Evolutionary conservation across 2,113 vertebrate species (phyloP), one percentile per base, ranked within the genome.

Genomic region (Coregonus clupeaformis): DNA sequence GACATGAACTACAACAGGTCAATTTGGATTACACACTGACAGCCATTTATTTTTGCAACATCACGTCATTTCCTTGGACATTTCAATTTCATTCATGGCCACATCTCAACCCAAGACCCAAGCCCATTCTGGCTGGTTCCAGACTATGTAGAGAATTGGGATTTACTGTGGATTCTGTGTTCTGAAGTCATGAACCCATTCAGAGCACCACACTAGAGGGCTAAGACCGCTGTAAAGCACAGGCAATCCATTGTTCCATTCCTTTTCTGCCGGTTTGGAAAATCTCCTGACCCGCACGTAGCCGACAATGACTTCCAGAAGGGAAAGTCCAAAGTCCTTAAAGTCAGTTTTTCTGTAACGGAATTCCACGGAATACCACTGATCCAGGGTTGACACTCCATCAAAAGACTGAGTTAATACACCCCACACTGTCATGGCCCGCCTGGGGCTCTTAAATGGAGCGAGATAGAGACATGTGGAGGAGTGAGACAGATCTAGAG

Each of bases 161-260:
- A 69, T 80, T 62, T 70, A 74, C 81, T 84, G 79, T 76, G 42
- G 68, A 86, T 80, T 82, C 71, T 55, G 67, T 14, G 4, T 73
- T 80, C 75, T 62, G 69, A 84, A 88, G 85, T 84, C 90, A 86
- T 89, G 85, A 89, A 88, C 80, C 85, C 82, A 78, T 90, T 80
- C 79, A 57, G 77, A 68, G 79, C 9, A 65, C 79, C 52, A 86
- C 90, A 87, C 72, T 84, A 79, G 80, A 75, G 71, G 65, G 72
- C 81, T 73, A 87, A 82, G 80, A 80, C 75, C 16, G 25, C 49
- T 82, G 80, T 87, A 85, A 91, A 89, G 88, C 73, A 79, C 85
- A 90, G 82, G 80, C 86, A 80, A 88, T 89, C 78, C 82, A 84
- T 82, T 91, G 84, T 84, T 84, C 88, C 83, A 86, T 76, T 89